Conservation (phyloP, 2,888 invertebrate species). For the Microlaimidae sp. region DNA sequence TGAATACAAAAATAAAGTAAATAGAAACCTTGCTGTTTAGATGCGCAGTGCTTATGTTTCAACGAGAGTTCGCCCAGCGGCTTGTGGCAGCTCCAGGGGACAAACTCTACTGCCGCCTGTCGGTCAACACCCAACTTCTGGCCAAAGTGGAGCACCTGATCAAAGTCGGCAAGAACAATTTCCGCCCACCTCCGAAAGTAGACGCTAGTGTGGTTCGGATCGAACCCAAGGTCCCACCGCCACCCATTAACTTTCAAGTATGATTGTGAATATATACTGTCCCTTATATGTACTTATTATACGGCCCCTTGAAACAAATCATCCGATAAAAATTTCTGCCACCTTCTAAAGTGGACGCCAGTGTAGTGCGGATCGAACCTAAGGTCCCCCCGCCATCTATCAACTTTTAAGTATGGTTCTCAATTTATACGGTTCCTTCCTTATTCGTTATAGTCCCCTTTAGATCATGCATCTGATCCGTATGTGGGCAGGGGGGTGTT, state of each 20-base stretch:
- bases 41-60: slow-evolving; percentile 96
- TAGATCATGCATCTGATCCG: too few relatives aligned
- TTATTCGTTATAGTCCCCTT: too few relatives aligned
- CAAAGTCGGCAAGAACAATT: slow-evolving; percentile 89
- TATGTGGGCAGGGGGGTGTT: too few relatives aligned
- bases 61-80: slow-evolving; percentile 90
- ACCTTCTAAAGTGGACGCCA: slow-evolving; percentile 99
- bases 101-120: slow-evolving; percentile 83
- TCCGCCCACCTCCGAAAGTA: slow-evolving; percentile 93
- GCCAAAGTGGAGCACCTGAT: slow-evolving; percentile 60
- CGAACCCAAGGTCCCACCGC: slow-evolving; percentile 90
- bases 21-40: slow-evolving; percentile 40
- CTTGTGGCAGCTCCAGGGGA: slow-evolving; percentile 91
- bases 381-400: slow-evolving; percentile 88
- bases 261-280: too few relatives aligned
- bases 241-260: slow-evolving; percentile 64
- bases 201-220: slow-evolving; percentile 94
- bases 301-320: too few relatives aligned
- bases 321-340: slow-evolving; percentile 91
- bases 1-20: background rate
- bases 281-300: too few relatives aligned
- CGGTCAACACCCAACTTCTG: slow-evolving; percentile 83
- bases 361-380: slow-evolving; percentile 90
- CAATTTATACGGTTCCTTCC: too few relatives aligned
- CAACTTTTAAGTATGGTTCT: slow-evolving; percentile 58